Evolutionary conservation across 2,888 invertebrate genomes (phyloP), one percentile per base, ranked within the genome.

Genomic region (Oxystoma pomonae): DNA sequence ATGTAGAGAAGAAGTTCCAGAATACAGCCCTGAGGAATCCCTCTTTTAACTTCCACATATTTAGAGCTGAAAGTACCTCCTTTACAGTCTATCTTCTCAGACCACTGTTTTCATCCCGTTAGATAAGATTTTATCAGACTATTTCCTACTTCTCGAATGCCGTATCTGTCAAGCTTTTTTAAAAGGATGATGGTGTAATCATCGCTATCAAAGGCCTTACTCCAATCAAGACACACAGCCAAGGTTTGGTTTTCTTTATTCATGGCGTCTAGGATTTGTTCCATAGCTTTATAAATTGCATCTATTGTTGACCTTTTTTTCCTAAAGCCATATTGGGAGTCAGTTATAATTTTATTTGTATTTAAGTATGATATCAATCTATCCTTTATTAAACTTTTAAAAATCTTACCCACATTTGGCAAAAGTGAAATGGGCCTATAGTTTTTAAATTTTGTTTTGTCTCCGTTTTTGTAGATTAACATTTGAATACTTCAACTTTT

Each of bases 151-250:
- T 49, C 58, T 3, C 58, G 22, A 18, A 58, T 49, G 2, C 58
- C 58, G 17, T 58, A 58, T 17, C 58, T 58, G n/a, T 58, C 58
- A 2, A 58, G 49, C 17, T 35, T 58, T 3, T 58, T n/a, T 12
- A 22, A 58, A 12, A 58, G 1, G 19, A 58, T 49, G n/a, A n/a
- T n/a, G 17, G 35, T 17, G 17, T 22, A 49, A 2, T 49, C 49
- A 16, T 16, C 49, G 19, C 56, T 63, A 16, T 21, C 61, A 57
- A 56, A 62, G 5, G 62, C 62, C 56, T 62, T 58, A 51, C 19
- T 20, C n/a, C 51, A 20, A 16, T 62, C 57, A 50, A 62, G 52
- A 52, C 57, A 19, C 21, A 62, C 51, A 16, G 35, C 58, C 7
- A 57, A 20, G 18, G 55, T 17, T 12, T 12, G 18, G 16, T 55